Percentiles rank a stretch among this genome's conserved stretches.
These are phyloP conservation scores for Distichodus sexfasciatus DNA, from an alignment of 2,797 vertebrate species.

Conservation along the genomic window DNA sequence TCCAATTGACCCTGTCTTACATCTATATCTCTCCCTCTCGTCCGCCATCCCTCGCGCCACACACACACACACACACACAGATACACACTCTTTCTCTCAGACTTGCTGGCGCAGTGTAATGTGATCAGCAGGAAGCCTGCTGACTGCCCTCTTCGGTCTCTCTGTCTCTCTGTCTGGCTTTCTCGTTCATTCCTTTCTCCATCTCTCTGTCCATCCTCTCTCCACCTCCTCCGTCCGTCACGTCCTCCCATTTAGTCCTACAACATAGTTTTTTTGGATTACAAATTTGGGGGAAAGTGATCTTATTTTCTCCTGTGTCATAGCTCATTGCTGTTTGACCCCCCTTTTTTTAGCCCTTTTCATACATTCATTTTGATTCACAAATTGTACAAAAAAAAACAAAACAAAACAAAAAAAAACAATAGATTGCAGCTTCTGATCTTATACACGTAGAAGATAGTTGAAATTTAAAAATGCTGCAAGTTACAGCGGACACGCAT, in stretches of 20 bases:
- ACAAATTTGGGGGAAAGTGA: neutral
- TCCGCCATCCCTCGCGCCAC: neutral
- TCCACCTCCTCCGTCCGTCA: conserved; percentile 28
- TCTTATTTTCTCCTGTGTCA: neutral
- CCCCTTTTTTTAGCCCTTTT: no score
- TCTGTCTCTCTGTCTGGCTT: neutral
- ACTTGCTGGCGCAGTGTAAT: conserved; percentile 71
- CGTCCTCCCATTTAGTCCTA: neutral
- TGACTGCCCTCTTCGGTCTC: conserved; percentile 60
- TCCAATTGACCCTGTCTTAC: conserved; percentile 48
- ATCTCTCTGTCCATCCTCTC: neutral
- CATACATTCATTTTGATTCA: no score
- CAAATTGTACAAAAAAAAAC: no score
- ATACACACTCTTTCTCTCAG: no score
- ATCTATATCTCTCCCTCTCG: neutral
- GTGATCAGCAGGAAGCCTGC: conserved; percentile 48
- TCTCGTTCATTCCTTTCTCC: conserved; percentile 18
- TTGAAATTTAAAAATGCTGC: no score
- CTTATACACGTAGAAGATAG: no score
- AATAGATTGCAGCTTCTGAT: no score
- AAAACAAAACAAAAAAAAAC: no score
- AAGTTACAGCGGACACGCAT: no score
- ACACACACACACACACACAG: no score
- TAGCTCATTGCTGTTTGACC: neutral
- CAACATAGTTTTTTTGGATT: no score